A percentile compares a stretch with the other conserved stretches of the same genome.
These are phyloP conservation scores for Drosophila macrothrix DNA, from an alignment of 2,888 invertebrate species.

Conservation along the genomic window DNA sequence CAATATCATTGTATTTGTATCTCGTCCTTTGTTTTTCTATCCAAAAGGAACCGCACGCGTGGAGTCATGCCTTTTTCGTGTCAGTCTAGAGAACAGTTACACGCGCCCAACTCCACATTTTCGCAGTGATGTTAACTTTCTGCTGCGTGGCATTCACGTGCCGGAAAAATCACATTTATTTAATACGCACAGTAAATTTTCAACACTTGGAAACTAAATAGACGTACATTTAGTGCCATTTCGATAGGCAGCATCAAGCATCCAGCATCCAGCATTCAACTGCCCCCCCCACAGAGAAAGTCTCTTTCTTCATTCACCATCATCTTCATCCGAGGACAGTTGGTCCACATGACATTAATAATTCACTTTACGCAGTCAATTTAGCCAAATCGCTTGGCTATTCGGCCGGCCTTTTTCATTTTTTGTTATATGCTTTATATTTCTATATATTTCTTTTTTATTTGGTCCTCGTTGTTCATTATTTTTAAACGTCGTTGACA, in stretches of 20 bases:
- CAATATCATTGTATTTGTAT: neutral
- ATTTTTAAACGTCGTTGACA: conserved; percentile 77
- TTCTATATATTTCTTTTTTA: conserved; percentile 13
- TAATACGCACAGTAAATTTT: conserved; percentile 77
- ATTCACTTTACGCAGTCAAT: conserved; percentile 80
- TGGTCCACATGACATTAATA: conserved; percentile 76
- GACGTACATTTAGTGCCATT: conserved; percentile 74
- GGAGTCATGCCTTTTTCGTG: conserved; percentile 16
- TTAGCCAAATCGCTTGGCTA: conserved; percentile 76
- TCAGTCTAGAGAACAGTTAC: conserved; percentile 2
- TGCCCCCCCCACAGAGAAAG: neutral
- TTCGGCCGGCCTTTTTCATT: conserved; percentile 32
- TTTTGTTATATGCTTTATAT: conserved; percentile 8
- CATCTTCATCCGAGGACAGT: conserved; percentile 4
- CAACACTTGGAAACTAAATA: conserved; percentile 77
- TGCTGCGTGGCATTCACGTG: conserved; percentile 59
- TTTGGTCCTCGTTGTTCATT: conserved; percentile 69
- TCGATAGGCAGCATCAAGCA: conserved; percentile 53
- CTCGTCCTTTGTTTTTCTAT: conserved; percentile 4
- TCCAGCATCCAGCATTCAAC: neutral
- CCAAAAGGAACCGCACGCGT: neutral
- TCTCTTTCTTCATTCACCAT: neutral
- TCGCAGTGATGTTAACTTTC: conserved; percentile 27
- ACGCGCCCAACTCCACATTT: conserved; percentile 5
- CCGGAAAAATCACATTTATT: conserved; percentile 77